phyloP scores from a whole-genome alignment of 2,797 vertebrate species.

The Lagocephalus sceleratus region DNA sequence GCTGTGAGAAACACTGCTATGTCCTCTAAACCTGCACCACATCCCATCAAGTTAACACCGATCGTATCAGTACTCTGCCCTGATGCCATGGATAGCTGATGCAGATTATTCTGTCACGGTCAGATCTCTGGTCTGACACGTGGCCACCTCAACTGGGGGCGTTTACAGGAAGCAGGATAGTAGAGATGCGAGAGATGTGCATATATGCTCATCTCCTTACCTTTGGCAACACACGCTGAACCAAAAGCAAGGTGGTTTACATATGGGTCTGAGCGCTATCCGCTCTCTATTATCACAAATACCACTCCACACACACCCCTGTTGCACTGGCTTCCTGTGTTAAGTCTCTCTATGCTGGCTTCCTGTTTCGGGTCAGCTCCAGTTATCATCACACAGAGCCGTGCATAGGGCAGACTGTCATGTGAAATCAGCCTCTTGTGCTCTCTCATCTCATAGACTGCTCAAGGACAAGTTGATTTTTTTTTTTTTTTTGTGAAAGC shows the following conservation, averaged over 20 bases:
- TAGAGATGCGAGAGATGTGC: neutral
- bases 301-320: conserved; percentile 30
- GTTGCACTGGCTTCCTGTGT: conserved; percentile 71
- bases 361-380: conserved; percentile 75
- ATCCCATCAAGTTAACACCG: neutral
- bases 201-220: neutral
- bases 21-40: neutral
- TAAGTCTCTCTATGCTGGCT: conserved; percentile 68
- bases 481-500: conserved; percentile 13
- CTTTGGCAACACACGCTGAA: conserved; percentile 1
- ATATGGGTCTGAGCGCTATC: conserved; percentile 30
- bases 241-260: conserved; percentile 8
- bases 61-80: conserved; percentile 16
- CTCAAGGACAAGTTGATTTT: neutral
- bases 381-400: conserved; percentile 70
- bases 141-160: conserved; percentile 16
- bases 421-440: conserved; percentile 62
- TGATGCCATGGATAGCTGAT: conserved; percentile 27
- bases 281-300: conserved; percentile 45
- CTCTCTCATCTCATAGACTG: conserved; percentile 45
- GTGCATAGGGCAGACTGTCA: conserved; percentile 56
- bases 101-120: conserved; percentile 51
- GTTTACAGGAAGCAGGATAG: neutral
- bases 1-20: neutral
- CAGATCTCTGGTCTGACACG: conserved; percentile 27